Conservation (phyloP, 2,113 vertebrate genomes). For the Rhinoderma darwinii region DNA sequence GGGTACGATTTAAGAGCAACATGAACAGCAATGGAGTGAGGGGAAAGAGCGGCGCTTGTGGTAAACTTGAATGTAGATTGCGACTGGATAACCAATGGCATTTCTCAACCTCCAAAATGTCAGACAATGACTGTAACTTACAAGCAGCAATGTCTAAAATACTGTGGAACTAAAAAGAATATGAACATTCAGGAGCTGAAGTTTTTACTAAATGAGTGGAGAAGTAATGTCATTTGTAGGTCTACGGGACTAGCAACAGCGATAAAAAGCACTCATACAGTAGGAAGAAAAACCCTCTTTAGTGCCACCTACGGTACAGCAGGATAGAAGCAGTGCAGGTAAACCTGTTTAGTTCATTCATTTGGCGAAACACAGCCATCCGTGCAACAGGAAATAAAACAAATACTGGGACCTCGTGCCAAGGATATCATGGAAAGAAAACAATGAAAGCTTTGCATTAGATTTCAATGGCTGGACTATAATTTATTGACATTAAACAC, state of each 20-base stretch:
- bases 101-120: neutral
- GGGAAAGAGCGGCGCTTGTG: neutral
- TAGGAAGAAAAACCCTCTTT: no score
- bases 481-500: neutral
- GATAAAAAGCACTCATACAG: neutral
- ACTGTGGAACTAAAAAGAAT: no score
- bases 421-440: neutral
- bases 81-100: neutral
- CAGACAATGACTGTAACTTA: no score
- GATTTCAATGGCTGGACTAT: neutral
- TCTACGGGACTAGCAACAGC: neutral
- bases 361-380: neutral
- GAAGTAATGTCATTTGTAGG: neutral
- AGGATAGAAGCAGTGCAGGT: neutral
- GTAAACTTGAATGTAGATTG: neutral
- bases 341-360: neutral
- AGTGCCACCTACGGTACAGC: neutral
- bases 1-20: neutral
- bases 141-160: neutral
- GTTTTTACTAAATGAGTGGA: neutral
- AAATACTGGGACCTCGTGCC: neutral
- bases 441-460: neutral
- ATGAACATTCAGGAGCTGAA: neutral
- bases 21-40: neutral
- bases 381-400: neutral